Evolutionary conservation across 2,113 vertebrate species (phyloP), one percentile per base, ranked within the genome.

Genomic region (Sinocyclocheilus grahami): DNA sequence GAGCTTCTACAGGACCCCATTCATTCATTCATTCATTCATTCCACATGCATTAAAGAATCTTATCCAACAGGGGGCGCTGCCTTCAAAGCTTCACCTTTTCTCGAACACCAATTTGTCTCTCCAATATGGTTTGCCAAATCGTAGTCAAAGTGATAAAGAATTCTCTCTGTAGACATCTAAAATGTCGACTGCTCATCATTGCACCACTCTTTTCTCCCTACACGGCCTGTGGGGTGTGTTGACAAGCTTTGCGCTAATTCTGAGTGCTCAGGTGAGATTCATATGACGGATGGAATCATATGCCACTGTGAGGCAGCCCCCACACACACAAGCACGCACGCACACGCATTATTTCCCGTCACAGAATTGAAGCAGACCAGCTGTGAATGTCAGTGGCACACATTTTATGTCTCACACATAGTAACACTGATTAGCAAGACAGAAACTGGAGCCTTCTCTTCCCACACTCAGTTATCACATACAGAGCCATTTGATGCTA

Each of bases 21-120:
- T 39, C 39, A 33, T 33, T 48, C 48, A 13, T 51, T 48, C 10
- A 12, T 48, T 48, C 46, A 12, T 48, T 48, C 46, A 13, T 51
- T 13, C 12, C 48, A 13, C 48, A 51, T 3, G 53, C 46, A 30
- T 53, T 78, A 10, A 39, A 42, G 5, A 5, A 79, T 0, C 9
- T 42, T 27, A 3, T 78, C 79, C 87, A 87, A 62, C 51, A 90
- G 86, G 86, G 51, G 86, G 86, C 86, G 65, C 84, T 86, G 78
- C 20, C 24, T 67, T 51, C 81, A 83, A 88, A 80, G 22, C 10
- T 22, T 86, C 13, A 76, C 3, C 22, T 18, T 55, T 46, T n/a
- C 60, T 33, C 30, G 0, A 37, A 37, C 30, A 2, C 10, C 8
- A 72, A 18, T 1, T 39, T 37, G 16, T 53, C 58, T 16, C 48